Evolutionary conservation across 2,888 invertebrate genomes (phyloP).

Genomic region (Pinctada fucata): DNA sequence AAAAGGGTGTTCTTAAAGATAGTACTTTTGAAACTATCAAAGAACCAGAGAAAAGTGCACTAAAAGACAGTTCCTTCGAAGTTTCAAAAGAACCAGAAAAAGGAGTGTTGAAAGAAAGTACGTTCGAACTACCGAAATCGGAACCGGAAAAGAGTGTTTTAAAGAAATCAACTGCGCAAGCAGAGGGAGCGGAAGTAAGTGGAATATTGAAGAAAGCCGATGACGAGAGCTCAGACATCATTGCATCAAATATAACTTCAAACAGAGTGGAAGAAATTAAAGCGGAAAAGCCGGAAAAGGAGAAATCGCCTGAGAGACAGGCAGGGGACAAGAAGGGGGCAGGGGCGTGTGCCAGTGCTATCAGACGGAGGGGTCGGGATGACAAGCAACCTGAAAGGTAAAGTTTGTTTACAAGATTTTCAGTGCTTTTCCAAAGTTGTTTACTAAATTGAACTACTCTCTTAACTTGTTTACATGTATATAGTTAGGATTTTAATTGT

Average conservation of each 20-base stretch:
- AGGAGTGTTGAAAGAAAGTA: constrained; percentile 33
- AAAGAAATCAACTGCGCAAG: neutral
- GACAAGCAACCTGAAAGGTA: constrained; percentile 29
- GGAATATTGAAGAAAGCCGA: constrained; percentile 19
- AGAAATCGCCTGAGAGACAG: constrained; percentile 22
- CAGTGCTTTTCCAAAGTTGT: too few relatives aligned
- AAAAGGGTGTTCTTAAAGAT: constrained; percentile 46
- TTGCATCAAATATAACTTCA: neutral
- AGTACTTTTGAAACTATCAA: constrained; percentile 18
- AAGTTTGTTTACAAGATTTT: neutral
- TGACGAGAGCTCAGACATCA: neutral
- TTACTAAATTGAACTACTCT: too few relatives aligned
- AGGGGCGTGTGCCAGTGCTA: constrained; percentile 9
- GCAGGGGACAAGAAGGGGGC: neutral
- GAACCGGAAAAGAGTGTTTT: constrained; percentile 3
- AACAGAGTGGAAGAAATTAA: neutral
- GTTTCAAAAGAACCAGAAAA: constrained; percentile 19
- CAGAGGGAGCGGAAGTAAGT: neutral
- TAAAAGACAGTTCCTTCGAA: constrained; percentile 27
- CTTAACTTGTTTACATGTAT: too few relatives aligned
- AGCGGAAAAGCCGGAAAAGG: neutral
- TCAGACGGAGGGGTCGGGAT: constrained; percentile 23
- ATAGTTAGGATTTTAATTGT: too few relatives aligned
- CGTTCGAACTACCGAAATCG: constrained; percentile 25
- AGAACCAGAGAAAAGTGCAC: constrained; percentile 16